These are phyloP conservation scores for Cheumatopsyche charites DNA, from an alignment of 1,140 invertebrate genomes.

Conservation along the genomic window DNA sequence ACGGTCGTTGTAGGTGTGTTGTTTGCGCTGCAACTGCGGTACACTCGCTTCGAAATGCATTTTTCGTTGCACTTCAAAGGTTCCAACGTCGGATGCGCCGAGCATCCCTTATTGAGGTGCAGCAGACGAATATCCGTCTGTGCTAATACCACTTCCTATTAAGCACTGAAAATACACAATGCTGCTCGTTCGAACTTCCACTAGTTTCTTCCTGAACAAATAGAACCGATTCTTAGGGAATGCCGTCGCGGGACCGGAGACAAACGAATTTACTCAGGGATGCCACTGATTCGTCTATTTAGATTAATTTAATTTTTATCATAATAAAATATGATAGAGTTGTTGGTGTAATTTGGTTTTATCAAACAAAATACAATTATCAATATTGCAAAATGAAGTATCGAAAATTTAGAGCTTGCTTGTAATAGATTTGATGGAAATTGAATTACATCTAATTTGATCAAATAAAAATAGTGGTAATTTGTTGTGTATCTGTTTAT, in stretches of 20 bases:
- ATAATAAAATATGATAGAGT: background rate
- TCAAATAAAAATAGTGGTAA: too few species aligned
- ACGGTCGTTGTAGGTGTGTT: background rate
- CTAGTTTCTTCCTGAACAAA: conserved; percentile 41
- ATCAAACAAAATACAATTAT: too few species aligned
- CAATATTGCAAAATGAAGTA: too few species aligned
- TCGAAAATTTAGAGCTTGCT: too few species aligned
- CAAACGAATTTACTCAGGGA: conserved; percentile 25
- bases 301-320: too few species aligned
- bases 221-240: conserved; percentile 42
- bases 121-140: conserved; percentile 34
- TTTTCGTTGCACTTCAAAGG: conserved; percentile 29
- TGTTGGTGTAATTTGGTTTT: too few species aligned
- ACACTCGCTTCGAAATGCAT: conserved; percentile 4
- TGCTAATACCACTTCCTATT: conserved; percentile 42
- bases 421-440: too few species aligned
- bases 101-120: conserved; percentile 35
- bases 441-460: too few species aligned
- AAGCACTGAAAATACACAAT: conserved; percentile 42
- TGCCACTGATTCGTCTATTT: background rate
- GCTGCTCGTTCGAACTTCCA: conserved; percentile 40
- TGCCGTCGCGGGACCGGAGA: conserved; percentile 30
- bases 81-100: background rate
- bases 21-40: background rate
- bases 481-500: too few species aligned